These are phyloP conservation scores for Helicolenus hilgendorfi DNA, from an alignment of 2,797 vertebrate genomes.

Conservation along the genomic window DNA sequence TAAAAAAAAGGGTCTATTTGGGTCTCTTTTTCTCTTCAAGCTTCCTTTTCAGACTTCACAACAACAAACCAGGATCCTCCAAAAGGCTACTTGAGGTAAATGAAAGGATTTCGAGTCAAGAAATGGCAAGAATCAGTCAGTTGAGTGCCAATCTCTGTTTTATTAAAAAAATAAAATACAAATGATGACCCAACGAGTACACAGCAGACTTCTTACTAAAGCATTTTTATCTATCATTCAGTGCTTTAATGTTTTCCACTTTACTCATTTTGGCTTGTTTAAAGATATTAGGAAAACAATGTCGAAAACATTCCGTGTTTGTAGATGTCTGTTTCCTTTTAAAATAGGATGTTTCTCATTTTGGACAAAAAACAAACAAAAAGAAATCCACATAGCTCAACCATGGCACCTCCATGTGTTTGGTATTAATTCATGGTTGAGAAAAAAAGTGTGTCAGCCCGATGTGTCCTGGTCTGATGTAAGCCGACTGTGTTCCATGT, in stretches of 20 bases:
- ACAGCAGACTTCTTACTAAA: slow-evolving; percentile 82
- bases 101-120: neutral
- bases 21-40: neutral
- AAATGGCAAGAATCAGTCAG: neutral
- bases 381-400: slow-evolving; percentile 32
- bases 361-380: slow-evolving; percentile 37
- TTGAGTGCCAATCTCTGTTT: slow-evolving; percentile 83
- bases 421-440: slow-evolving; percentile 33
- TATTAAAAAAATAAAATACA: slow-evolving; percentile 93
- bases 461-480: slow-evolving; percentile 14
- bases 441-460: slow-evolving; percentile 8
- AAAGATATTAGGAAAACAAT: slow-evolving; percentile 52
- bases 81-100: neutral
- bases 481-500: slow-evolving; percentile 58
- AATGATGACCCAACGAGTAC: slow-evolving; percentile 88
- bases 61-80: neutral
- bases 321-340: slow-evolving; percentile 48
- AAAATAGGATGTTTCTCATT: slow-evolving; percentile 48
- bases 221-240: slow-evolving; percentile 69
- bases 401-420: slow-evolving; percentile 46
- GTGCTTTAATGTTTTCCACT: slow-evolving; percentile 53
- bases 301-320: slow-evolving; percentile 49
- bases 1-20: no score
- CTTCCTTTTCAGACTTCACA: neutral
- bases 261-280: slow-evolving; percentile 78